These are phyloP conservation scores for Empidonax alnorum DNA, from an alignment of 2,113 vertebrate genomes.

Conservation along the genomic window DNA sequence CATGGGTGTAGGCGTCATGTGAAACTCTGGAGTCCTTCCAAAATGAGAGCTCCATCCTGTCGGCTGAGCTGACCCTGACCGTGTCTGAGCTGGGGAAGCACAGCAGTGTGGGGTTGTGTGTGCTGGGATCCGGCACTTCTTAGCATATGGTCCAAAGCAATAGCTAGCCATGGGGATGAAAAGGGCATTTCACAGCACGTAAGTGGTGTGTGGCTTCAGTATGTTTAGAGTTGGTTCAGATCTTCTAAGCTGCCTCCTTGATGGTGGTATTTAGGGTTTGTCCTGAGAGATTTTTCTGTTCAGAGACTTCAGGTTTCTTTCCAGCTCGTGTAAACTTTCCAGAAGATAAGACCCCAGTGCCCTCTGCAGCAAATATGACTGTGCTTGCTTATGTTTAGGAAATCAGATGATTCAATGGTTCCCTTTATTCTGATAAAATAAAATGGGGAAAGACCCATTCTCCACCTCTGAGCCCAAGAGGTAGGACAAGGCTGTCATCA, in stretches of 20 bases:
- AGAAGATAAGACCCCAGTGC: fast-evolving
- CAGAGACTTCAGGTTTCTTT: background rate
- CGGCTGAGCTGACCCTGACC: background rate
- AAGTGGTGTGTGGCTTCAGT: background rate
- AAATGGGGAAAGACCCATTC: background rate
- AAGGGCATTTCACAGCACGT: background rate
- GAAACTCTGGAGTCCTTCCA: background rate
- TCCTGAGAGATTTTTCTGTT: background rate
- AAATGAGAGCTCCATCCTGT: fast-evolving
- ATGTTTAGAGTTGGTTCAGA: background rate
- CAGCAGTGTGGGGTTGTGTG: fast-evolving
- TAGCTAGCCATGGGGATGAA: fast-evolving
- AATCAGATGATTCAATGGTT: background rate
- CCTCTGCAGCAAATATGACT: background rate
- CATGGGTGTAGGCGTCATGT: fast-evolving
- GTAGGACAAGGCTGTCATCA: background rate
- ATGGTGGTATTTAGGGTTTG: background rate
- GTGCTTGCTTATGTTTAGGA: background rate
- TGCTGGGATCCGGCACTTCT: fast-evolving
- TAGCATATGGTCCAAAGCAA: fast-evolving
- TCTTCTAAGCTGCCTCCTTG: background rate
- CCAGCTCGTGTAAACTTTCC: background rate
- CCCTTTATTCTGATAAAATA: background rate
- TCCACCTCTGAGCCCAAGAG: background rate
- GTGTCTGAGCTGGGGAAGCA: background rate